A percentile compares a stretch with the other conserved stretches of the same genome.
Evolutionary conservation across 1,140 invertebrate genomes (phyloP).

Genomic region (Colletes latitarsis): DNA sequence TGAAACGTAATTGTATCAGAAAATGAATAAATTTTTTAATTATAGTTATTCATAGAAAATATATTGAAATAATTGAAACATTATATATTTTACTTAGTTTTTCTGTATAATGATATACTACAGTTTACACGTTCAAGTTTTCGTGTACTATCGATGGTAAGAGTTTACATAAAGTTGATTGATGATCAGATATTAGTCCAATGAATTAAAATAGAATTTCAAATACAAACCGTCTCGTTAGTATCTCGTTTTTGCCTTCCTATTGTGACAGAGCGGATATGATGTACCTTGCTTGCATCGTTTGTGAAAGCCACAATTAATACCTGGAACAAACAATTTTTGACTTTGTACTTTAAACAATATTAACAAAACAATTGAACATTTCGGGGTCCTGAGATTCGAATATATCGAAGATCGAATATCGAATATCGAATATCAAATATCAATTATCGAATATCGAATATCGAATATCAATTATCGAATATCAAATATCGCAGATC

Average conservation of each 20-base stretch:
- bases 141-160: not conserved
- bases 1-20: not conserved
- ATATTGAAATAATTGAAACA: not conserved
- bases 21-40: not conserved
- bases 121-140: not conserved
- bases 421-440: too few species aligned
- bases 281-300: conserved; percentile 83
- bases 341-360: conserved; percentile 3
- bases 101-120: not conserved
- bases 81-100: conserved; percentile 15
- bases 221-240: conserved; percentile 43
- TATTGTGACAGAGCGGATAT: conserved; percentile 65
- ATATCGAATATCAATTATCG: too few species aligned
- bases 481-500: not conserved
- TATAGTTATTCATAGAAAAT: conserved; percentile 2
- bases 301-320: conserved; percentile 85
- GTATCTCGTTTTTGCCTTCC: conserved; percentile 57
- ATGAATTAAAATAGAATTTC: conserved; percentile 19
- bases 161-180: not conserved
- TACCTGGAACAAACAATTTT: conserved; percentile 65
- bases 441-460: too few species aligned
- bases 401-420: too few species aligned
- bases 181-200: not conserved
- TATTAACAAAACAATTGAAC: not conserved
- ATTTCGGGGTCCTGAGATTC: too few species aligned